Evolutionary conservation across 2,888 invertebrate genomes (phyloP), one percentile per base, ranked within the genome.

Genomic region (Steinernema carpocapsae): DNA sequence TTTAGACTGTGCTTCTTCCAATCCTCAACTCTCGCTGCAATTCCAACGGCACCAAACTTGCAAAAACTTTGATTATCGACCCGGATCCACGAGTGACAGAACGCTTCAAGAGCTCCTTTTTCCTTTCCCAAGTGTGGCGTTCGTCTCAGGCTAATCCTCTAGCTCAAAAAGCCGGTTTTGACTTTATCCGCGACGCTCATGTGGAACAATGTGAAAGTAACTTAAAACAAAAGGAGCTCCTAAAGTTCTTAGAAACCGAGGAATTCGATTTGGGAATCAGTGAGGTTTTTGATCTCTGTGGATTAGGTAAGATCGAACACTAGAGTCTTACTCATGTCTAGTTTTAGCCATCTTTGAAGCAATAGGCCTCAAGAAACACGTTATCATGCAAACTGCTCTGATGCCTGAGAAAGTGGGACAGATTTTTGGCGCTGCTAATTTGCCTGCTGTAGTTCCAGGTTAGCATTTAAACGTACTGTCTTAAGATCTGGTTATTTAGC

Each of bases 241-340:
- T 78, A 17, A 76, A 76, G 37, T 46, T 71, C 32, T 22, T 82
- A 37, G 73, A 52, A 71, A 75, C 59, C 0, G 79, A 80, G 56
- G 77, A 81, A 4, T 82, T 75, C 72, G 82, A 82, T 74, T 29
- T 82, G 29, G 79, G 76, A 4, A 48, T 82, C 6, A 70, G 76
- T 0, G 82, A 82, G 43, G 77, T 77, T n/a, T 80, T 82, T 37
- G 78, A 79, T 70, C 19, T 59, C 0, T 82, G 82, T 70, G 79
- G 76, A 14, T 77, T 77, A 56, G 72, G 78, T 76, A 51, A 59
- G 72, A 19, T 10, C 1, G 1, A 19, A 7, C 42, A 7, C 14
- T 45, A 7, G 7, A 24, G 10, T 52, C 29, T 7, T 52, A 29
- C 3, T 29, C 19, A 12, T 6, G 2, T 19, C 24, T 14, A 29